Conservation (phyloP, 2,797 vertebrate genomes). For the Sarcoramphus papa region DNA sequence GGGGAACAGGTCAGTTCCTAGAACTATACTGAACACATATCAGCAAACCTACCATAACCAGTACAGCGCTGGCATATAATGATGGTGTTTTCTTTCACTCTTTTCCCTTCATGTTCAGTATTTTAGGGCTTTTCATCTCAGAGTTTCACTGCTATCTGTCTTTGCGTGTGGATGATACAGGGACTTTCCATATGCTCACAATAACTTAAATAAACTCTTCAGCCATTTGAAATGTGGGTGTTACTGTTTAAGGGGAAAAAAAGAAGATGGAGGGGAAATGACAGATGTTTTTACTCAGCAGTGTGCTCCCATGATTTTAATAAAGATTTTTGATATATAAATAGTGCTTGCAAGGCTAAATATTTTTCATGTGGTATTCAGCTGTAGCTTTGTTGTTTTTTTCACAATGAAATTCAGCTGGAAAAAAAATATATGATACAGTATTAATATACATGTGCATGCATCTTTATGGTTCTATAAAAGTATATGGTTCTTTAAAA, state of each 20-base stretch:
- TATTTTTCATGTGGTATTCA: constrained; percentile 50
- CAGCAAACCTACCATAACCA: background rate
- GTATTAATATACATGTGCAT: background rate
- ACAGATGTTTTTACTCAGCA: constrained; percentile 63
- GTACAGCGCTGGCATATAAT: background rate
- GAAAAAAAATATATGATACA: background rate
- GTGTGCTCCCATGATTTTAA: constrained; percentile 48
- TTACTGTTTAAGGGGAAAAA: constrained; percentile 34
- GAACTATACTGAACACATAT: background rate
- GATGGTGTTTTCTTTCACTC: background rate
- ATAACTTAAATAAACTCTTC: constrained; percentile 57
- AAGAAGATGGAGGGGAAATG: constrained; percentile 30
- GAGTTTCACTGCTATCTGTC: constrained; percentile 11
- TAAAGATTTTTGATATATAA: constrained; percentile 57
- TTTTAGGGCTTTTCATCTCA: constrained; percentile 3
- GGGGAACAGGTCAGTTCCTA: background rate
- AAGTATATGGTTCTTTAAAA: background rate
- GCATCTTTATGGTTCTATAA: background rate
- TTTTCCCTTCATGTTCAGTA: background rate
- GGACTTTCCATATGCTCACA: constrained; percentile 55
- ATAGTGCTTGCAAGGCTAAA: constrained; percentile 43
- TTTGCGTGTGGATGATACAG: constrained; percentile 1
- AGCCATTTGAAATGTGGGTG: constrained; percentile 50
- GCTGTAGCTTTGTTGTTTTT: background rate
- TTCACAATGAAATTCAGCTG: background rate